Conservation (phyloP, 2,797 vertebrate species). For the Synaphobranchus kaupii region DNA sequence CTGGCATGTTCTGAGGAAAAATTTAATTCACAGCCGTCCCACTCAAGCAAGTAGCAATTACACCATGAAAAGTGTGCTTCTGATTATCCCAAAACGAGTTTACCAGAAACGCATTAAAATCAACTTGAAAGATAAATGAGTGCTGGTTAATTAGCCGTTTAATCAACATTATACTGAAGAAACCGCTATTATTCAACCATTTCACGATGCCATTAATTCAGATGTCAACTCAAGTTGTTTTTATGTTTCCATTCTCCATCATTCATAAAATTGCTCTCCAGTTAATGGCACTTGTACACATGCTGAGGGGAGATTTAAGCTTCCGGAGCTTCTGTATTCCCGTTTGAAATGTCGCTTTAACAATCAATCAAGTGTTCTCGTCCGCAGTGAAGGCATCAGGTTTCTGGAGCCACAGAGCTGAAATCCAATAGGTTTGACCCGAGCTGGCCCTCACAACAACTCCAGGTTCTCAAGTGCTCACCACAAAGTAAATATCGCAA, state of each 20-base stretch:
- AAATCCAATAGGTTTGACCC: background rate
- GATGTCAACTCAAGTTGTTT: background rate
- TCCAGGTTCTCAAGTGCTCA: background rate
- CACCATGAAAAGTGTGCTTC: background rate
- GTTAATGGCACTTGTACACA: background rate
- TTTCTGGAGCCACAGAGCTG: background rate
- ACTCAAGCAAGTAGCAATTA: background rate
- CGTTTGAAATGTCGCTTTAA: background rate
- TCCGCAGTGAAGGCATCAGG: background rate
- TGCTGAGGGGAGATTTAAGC: background rate
- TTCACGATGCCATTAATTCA: background rate
- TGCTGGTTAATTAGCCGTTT: background rate
- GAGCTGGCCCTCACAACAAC: background rate
- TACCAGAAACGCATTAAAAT: too few species aligned
- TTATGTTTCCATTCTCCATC: background rate
- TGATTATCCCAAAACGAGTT: background rate
- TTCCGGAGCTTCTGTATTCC: background rate
- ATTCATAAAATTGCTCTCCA: background rate
- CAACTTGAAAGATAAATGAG: background rate
- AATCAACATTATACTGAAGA: background rate
- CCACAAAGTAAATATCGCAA: too few species aligned
- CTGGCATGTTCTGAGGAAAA: too few species aligned
- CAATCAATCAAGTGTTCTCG: background rate
- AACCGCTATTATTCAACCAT: background rate
- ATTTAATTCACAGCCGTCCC: background rate